Percentiles rank a stretch among this genome's conserved stretches.
These are phyloP conservation scores for Amiota mariae DNA, from an alignment of 2,888 invertebrate genomes.

Conservation along the genomic window DNA sequence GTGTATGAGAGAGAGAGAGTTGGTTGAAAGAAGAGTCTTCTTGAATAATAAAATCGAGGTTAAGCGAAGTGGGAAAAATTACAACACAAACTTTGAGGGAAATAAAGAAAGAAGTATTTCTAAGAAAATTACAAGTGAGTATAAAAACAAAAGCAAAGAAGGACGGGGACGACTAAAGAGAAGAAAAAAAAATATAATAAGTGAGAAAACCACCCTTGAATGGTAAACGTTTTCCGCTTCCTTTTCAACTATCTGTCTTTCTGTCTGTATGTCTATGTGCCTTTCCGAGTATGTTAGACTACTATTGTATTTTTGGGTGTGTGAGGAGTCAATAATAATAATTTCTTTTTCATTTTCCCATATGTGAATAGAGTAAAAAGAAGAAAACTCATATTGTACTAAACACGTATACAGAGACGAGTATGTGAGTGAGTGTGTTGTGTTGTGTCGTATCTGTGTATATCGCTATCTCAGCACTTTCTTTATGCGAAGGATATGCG, in stretches of 20 bases:
- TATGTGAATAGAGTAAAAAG: neutral
- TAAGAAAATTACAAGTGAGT: neutral
- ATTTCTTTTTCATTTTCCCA: constrained; percentile 2
- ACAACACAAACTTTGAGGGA: constrained; percentile 6
- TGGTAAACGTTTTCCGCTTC: constrained; percentile 24
- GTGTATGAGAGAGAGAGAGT: too few species aligned
- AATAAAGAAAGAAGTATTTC: neutral
- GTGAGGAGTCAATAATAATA: constrained; percentile 24
- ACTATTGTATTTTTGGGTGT: neutral
- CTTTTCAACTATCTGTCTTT: neutral
- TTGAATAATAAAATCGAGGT: constrained; percentile 1
- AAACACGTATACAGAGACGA: neutral
- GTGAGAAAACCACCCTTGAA: constrained; percentile 28
- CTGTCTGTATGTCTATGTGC: neutral
- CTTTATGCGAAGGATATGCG: constrained; percentile 27
- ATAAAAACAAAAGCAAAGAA: neutral
- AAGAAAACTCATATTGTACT: neutral
- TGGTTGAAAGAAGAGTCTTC: neutral
- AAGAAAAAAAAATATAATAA: constrained; percentile 5
- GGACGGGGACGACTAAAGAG: neutral
- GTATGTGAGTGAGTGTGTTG: constrained; percentile 1
- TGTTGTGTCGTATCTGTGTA: too few species aligned
- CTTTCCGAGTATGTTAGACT: too few species aligned
- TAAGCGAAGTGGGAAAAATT: constrained; percentile 15
- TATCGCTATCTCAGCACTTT: constrained; percentile 7